Percentiles rank a stretch among this genome's conserved stretches.
phyloP scores from a whole-genome alignment of 2,113 vertebrate species.

The Patagioenas fasciata region DNA sequence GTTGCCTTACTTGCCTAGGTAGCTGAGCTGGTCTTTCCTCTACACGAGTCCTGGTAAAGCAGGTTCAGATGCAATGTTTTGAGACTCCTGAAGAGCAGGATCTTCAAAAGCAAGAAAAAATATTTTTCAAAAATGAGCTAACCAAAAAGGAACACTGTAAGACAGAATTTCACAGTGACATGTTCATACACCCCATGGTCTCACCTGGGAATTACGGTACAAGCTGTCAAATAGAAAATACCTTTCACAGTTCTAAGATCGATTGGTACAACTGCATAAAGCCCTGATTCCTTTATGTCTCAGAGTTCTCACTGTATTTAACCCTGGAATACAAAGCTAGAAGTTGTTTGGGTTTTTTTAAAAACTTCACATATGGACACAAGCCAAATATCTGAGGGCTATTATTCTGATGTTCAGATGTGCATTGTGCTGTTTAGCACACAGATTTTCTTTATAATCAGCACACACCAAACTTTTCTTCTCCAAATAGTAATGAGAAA shows the following conservation, averaged over 20 bases:
- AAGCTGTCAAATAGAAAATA: background rate
- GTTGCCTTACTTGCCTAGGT: background rate
- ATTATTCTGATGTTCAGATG: background rate
- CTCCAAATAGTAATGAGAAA: slow-evolving; percentile 3
- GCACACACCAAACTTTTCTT: background rate
- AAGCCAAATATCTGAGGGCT: background rate
- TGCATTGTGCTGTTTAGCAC: background rate
- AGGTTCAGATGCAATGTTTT: background rate
- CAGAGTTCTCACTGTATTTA: background rate
- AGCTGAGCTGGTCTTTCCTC: background rate
- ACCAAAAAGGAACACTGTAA: background rate
- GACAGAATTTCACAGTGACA: background rate
- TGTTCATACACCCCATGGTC: background rate
- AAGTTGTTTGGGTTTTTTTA: background rate
- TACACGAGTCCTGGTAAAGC: background rate
- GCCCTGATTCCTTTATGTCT: background rate
- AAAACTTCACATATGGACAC: background rate
- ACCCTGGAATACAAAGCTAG: background rate
- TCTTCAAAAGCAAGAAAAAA: background rate
- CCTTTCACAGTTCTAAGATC: background rate
- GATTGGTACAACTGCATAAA: background rate
- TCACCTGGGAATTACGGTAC: background rate
- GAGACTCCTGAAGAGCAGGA: background rate
- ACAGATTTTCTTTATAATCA: background rate
- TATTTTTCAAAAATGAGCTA: background rate